Conservation (phyloP, 1,140 invertebrate species). For the Drosophila nigrodunni region DNA sequence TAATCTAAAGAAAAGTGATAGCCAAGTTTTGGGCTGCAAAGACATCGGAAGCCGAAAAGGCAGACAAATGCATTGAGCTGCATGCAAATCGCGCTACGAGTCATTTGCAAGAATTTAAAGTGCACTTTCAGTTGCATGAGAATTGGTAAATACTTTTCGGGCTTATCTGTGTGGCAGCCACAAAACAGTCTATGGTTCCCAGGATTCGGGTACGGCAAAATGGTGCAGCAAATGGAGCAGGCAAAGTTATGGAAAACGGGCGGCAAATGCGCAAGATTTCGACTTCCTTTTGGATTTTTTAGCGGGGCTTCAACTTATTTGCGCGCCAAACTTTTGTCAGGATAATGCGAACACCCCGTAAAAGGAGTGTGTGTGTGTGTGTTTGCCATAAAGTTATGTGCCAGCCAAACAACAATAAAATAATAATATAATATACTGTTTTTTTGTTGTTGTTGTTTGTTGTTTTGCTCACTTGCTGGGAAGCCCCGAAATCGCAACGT, state of each 20-base stretch:
- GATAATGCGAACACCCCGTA: slow-evolving; percentile 58
- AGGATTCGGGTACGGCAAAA: slow-evolving; percentile 41
- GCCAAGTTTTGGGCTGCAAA: background rate
- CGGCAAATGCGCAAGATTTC: slow-evolving; percentile 48
- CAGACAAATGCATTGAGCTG: slow-evolving; percentile 16
- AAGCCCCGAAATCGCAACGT: slow-evolving; percentile 59
- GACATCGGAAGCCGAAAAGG: background rate
- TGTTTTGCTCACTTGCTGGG: background rate
- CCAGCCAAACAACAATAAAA: slow-evolving; percentile 80
- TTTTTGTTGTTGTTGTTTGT: slow-evolving; percentile 12
- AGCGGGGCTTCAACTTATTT: slow-evolving; percentile 47
- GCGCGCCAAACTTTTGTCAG: slow-evolving; percentile 60
- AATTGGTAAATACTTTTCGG: slow-evolving; percentile 61
- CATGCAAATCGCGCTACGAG: slow-evolving; percentile 45
- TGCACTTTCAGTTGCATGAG: slow-evolving; percentile 78
- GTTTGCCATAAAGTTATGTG: slow-evolving; percentile 79
- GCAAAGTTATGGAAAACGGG: slow-evolving; percentile 61
- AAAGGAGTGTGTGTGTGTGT: slow-evolving; percentile 46
- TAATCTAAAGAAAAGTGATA: background rate
- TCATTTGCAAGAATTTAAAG: slow-evolving; percentile 84
- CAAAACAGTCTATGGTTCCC: background rate
- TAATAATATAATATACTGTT: slow-evolving; percentile 76
- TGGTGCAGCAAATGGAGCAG: slow-evolving; percentile 65
- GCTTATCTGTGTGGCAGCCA: slow-evolving; percentile 54
- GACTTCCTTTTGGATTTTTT: slow-evolving; percentile 45